Conservation (phyloP, 2,113 vertebrate genomes). For the Calyptomena viridis region DNA sequence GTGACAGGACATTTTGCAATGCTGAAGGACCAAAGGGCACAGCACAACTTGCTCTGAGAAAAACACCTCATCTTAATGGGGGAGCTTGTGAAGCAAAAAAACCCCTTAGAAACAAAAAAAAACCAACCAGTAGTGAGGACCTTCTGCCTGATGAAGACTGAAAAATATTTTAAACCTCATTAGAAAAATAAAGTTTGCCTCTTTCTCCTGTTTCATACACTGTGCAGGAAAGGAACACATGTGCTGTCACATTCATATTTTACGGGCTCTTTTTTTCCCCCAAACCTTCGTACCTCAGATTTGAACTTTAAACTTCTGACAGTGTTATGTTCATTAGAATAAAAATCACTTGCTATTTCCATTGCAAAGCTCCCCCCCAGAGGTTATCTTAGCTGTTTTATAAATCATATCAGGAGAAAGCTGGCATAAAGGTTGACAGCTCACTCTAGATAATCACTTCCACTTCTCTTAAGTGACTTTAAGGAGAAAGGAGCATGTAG, state of each 20-base stretch:
- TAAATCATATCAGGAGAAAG: constrained; percentile 56
- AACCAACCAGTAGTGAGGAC: not conserved
- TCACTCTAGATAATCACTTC: constrained; percentile 45
- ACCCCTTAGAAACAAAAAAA: not conserved
- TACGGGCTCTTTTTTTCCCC: not conserved
- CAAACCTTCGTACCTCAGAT: constrained; percentile 46
- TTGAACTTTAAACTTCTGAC: constrained; percentile 70
- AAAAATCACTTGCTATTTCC: constrained; percentile 65
- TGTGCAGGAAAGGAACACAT: constrained; percentile 32
- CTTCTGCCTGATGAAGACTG: not conserved
- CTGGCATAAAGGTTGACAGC: constrained; percentile 69
- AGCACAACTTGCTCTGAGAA: not conserved
- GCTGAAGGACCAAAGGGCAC: not conserved
- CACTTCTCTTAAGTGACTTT: constrained; percentile 41
- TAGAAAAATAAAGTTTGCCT: constrained; percentile 46
- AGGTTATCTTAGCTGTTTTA: constrained; percentile 60
- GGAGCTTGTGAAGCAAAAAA: not conserved
- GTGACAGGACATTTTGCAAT: constrained; percentile 16
- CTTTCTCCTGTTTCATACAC: constrained; percentile 8
- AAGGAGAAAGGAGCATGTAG: constrained; percentile 37
- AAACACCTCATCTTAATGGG: not conserved
- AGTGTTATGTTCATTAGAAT: constrained; percentile 69
- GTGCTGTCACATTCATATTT: constrained; percentile 53
- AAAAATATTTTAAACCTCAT: constrained; percentile 32
- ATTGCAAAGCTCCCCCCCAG: constrained; percentile 52